Evolutionary conservation across 2,113 vertebrate species (phyloP).

Genomic region (Mobula birostris): DNA sequence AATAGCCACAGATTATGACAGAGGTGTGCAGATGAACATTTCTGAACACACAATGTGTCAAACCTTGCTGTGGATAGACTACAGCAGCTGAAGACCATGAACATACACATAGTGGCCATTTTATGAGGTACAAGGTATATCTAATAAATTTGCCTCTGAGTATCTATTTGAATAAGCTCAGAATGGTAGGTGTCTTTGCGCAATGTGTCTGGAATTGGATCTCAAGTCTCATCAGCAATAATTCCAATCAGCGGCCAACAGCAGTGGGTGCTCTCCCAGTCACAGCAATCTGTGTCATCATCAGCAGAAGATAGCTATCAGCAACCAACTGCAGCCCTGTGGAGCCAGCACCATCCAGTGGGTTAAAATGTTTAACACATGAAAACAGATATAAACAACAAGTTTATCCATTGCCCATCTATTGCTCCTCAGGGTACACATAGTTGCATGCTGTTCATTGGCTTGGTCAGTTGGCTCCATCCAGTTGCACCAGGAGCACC

Average conservation of each 20-base stretch:
- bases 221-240: not conserved
- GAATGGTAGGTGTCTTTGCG: not conserved
- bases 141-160: too few relatives aligned
- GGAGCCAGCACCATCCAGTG: not conserved
- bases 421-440: too few relatives aligned
- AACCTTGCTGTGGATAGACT: too few relatives aligned
- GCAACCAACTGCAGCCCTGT: not conserved
- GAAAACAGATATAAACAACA: not conserved
- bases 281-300: not conserved
- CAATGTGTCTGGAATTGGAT: not conserved
- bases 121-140: too few relatives aligned
- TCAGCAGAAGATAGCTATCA: not conserved
- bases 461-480: not conserved
- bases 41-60: too few relatives aligned
- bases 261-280: not conserved
- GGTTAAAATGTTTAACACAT: not conserved
- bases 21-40: too few relatives aligned
- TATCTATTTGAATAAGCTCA: not conserved
- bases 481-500: not conserved
- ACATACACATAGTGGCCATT: too few relatives aligned
- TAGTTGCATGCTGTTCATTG: too few relatives aligned
- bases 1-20: too few relatives aligned
- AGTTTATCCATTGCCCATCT: too few relatives aligned
- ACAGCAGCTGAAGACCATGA: too few relatives aligned
- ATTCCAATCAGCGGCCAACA: not conserved